Conservation (phyloP, 2,113 vertebrate genomes). For the Xiphorhynchus elegans region DNA sequence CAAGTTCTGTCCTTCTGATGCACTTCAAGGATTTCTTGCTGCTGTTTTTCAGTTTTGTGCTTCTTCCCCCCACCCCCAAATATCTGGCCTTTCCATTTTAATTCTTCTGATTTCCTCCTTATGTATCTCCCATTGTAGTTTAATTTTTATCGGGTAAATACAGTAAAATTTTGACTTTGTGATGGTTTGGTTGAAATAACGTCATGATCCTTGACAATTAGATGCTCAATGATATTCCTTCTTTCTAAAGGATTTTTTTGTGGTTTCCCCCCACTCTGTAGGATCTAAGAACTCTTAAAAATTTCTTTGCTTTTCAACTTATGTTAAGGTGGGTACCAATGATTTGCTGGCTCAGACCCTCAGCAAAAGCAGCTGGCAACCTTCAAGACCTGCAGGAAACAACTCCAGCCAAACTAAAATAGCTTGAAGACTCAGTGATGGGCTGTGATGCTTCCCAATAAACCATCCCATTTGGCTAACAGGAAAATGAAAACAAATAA, state of each 20-base stretch:
- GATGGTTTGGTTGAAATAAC: neutral
- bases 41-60: neutral
- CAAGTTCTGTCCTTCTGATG: neutral
- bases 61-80: neutral
- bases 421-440: neutral
- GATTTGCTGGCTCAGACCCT: neutral
- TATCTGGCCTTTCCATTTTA: neutral
- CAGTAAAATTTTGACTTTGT: neutral
- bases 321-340: neutral
- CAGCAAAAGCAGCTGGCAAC: neutral
- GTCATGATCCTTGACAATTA: neutral
- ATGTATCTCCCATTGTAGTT: neutral
- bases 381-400: neutral
- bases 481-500: constrained; percentile 25
- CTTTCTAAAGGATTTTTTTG: neutral
- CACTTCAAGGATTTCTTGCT: neutral
- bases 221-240: neutral
- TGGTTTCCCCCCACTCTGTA: accelerated
- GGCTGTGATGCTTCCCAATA: constrained; percentile 1
- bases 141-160: neutral
- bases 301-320: neutral
- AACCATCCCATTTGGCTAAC: constrained; percentile 16
- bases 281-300: neutral
- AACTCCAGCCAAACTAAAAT: neutral
- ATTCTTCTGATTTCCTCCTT: neutral